Evolutionary conservation across 2,888 invertebrate species (phyloP).

Genomic region (Buathra laborator): DNA sequence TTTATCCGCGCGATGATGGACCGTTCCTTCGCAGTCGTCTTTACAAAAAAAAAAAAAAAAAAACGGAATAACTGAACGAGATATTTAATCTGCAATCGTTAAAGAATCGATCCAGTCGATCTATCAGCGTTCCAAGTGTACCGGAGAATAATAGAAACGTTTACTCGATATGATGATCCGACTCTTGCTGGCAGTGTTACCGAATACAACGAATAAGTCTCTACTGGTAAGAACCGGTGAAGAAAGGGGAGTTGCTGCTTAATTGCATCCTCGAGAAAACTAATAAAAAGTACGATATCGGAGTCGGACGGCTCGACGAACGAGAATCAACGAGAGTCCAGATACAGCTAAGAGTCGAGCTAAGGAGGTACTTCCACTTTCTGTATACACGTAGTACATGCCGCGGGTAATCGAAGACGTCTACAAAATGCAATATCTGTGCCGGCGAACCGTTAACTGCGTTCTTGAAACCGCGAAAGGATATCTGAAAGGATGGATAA

Average conservation of each 20-base stretch:
- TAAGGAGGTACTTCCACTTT: neutral
- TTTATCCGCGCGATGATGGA: neutral
- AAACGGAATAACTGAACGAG: neutral
- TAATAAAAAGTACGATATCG: constrained; percentile 78
- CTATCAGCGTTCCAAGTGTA: neutral
- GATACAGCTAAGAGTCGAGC: constrained; percentile 22
- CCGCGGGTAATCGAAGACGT: constrained; percentile 23
- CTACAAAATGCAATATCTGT: constrained; percentile 37
- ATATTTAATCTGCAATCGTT: neutral
- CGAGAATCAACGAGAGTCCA: constrained; percentile 16
- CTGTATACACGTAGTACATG: no score
- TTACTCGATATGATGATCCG: constrained; percentile 37
- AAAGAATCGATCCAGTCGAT: constrained; percentile 8
- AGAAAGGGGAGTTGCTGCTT: constrained; percentile 72
- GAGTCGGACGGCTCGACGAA: constrained; percentile 46
- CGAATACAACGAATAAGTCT: neutral
- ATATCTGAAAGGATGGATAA: constrained; percentile 13
- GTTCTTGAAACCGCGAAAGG: constrained; percentile 10
- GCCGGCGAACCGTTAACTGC: constrained; percentile 14
- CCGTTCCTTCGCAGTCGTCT: constrained; percentile 9
- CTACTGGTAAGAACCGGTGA: constrained; percentile 24
- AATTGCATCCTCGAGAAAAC: constrained; percentile 78
- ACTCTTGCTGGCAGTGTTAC: constrained; percentile 14
- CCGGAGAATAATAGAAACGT: neutral
- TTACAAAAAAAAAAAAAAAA: neutral